Evolutionary conservation across 2,888 invertebrate species (phyloP), one percentile per base, ranked within the genome.

Genomic region (Caenorhabditis panamensis): DNA sequence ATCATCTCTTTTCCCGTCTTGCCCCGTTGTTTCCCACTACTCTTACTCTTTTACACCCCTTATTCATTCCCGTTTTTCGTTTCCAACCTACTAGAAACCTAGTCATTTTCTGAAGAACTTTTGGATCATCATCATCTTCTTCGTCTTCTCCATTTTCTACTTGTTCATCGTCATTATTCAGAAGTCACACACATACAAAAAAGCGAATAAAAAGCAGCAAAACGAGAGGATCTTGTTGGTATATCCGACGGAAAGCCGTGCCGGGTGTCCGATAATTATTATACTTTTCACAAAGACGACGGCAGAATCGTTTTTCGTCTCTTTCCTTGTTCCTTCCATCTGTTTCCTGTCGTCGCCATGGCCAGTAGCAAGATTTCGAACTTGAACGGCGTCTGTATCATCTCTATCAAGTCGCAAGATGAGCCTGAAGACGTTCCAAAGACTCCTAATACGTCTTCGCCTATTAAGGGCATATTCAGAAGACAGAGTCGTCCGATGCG

Each of bases 401-500:
- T 79, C 13, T 56, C 66, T 1, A 79, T 79, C 58, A 73, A 73
- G 37, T 64, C 64, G 20, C 20, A 51, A 53, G 53, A 24, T 22
- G 53, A 53, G 53, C 24, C 53, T n/a, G 62, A 54, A 11, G 44
- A 61, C 20, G 62, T 61, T 28, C 28, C 71, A 9, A 20, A 18
- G 20, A 20, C 68, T 20, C 37, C 69, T 0, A 1, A 31, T 8
- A 37, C 49, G 36, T 36, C 49, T 11, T 80, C 80, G 22, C 76
- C 81, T 0, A 56, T 72, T 16, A 82, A 82, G 26, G 81, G 77
- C 20, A 77, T 82, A n/a, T 82, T 82, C 44, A 49, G 81, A 53
- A 24, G 81, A 41, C 81, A 82, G 53, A 77, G 77, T 49, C 47
- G 81, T 37, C 76, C 77, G 47, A 72, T 77, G 72, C 11, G 81